Evolutionary conservation across 2,113 vertebrate genomes (phyloP).

Genomic region (Kryptolebias marmoratus): DNA sequence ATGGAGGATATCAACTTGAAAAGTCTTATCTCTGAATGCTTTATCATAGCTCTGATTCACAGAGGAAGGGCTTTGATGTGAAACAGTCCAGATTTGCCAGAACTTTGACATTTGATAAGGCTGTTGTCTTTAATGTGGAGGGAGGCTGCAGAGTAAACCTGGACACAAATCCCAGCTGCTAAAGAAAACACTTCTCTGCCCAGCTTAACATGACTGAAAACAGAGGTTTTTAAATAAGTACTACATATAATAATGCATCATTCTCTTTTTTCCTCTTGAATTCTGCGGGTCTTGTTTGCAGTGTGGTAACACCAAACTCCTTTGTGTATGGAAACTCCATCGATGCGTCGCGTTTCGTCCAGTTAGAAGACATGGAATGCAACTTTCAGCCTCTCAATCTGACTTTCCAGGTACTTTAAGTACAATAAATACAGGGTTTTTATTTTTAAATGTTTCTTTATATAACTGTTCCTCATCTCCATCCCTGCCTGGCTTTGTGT

Average conservation of each 20-base stretch:
- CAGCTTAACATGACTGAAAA: constrained; percentile 6
- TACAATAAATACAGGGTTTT: neutral
- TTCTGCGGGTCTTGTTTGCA: constrained; percentile 67
- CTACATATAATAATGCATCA: neutral
- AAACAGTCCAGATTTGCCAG: constrained; percentile 57
- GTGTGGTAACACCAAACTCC: constrained; percentile 88
- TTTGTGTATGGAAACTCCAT: constrained; percentile 94
- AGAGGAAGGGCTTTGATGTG: constrained; percentile 59
- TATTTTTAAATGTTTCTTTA: neutral
- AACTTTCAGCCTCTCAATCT: constrained; percentile 94
- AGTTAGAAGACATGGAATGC: constrained; percentile 89
- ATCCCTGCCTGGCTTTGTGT: constrained; percentile 16
- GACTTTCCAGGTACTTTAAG: constrained; percentile 89
- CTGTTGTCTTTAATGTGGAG: constrained; percentile 54
- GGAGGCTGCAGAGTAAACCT: constrained; percentile 42
- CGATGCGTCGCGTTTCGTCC: constrained; percentile 86
- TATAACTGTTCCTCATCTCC: constrained; percentile 22
- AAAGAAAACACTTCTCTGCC: constrained; percentile 30
- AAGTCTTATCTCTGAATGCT: constrained; percentile 66
- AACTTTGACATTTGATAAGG: constrained; percentile 67
- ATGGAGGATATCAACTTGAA: constrained; percentile 65
- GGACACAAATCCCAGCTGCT: constrained; percentile 39
- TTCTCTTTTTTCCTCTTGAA: neutral
- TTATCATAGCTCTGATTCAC: constrained; percentile 61
- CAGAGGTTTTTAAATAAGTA: neutral